phyloP scores from a whole-genome alignment of 35 echinoderm and acorn worm genomes.

The Eucidaris tribuloides region DNA sequence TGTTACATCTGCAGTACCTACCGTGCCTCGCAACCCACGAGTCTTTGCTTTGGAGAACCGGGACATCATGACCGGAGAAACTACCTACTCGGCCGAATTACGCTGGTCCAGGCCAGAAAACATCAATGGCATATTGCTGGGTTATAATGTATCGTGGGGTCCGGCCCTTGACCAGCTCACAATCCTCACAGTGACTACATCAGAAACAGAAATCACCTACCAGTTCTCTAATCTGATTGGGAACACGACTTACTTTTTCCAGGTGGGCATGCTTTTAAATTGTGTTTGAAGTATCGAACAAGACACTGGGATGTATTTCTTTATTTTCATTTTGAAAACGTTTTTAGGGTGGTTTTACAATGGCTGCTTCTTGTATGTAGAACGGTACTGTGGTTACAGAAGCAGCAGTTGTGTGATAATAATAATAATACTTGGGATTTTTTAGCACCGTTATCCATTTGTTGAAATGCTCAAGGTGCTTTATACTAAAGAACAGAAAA shows the following conservation, averaged over 20 bases:
- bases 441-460: too few species aligned
- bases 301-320: too few species aligned
- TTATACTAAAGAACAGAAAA: too few species aligned
- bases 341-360: too few species aligned
- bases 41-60: slow-evolving; percentile 41
- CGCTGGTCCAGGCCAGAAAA: slow-evolving; percentile 55
- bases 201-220: neutral
- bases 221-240: neutral
- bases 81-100: slow-evolving; percentile 36
- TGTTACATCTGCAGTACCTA: slow-evolving; percentile 60
- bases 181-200: neutral
- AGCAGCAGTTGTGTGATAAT: too few species aligned
- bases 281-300: too few species aligned
- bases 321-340: too few species aligned
- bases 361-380: too few species aligned
- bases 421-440: too few species aligned
- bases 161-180: neutral
- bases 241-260: slow-evolving; percentile 60
- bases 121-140: slow-evolving; percentile 68
- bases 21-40: slow-evolving; percentile 58
- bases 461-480: too few species aligned
- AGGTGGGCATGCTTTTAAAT: slow-evolving; percentile 65
- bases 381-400: too few species aligned
- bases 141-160: slow-evolving; percentile 77
- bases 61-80: slow-evolving; percentile 46